Conservation (phyloP, 1,140 invertebrate species). For the Neodiprion lecontei region DNA sequence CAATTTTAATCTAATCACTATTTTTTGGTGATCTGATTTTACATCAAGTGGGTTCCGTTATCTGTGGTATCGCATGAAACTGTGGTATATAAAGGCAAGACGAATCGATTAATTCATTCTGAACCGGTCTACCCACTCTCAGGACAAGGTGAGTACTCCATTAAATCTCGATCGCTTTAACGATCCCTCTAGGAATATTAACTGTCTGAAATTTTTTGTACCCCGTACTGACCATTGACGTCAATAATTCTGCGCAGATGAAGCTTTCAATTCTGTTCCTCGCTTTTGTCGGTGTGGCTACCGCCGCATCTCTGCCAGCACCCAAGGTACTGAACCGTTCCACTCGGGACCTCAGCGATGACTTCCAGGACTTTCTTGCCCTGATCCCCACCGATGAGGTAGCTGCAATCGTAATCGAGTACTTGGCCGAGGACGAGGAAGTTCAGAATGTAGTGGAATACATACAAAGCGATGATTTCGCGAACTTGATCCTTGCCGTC, state of each 20-base stretch:
- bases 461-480: constrained; percentile 30
- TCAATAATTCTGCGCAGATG: background rate
- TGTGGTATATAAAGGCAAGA: background rate
- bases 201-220: background rate
- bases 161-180: background rate
- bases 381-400: constrained; percentile 31
- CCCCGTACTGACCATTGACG: background rate
- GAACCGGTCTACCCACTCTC: background rate
- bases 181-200: background rate
- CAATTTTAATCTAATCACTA: background rate
- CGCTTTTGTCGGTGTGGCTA: background rate
- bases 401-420: constrained; percentile 30
- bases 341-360: constrained; percentile 19
- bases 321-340: background rate
- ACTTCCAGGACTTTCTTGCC: constrained; percentile 31
- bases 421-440: constrained; percentile 35
- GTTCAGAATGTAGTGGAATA: constrained; percentile 33
- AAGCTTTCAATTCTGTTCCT: background rate
- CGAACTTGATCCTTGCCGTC: constrained; percentile 26
- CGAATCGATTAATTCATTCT: background rate
- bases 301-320: constrained; percentile 5
- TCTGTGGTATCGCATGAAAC: background rate
- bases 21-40: background rate
- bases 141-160: background rate
- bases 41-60: background rate